Percentiles rank a stretch among this genome's conserved stretches.
Evolutionary conservation across 2,113 vertebrate genomes (phyloP).

Genomic region (Syrmaticus mikado): DNA sequence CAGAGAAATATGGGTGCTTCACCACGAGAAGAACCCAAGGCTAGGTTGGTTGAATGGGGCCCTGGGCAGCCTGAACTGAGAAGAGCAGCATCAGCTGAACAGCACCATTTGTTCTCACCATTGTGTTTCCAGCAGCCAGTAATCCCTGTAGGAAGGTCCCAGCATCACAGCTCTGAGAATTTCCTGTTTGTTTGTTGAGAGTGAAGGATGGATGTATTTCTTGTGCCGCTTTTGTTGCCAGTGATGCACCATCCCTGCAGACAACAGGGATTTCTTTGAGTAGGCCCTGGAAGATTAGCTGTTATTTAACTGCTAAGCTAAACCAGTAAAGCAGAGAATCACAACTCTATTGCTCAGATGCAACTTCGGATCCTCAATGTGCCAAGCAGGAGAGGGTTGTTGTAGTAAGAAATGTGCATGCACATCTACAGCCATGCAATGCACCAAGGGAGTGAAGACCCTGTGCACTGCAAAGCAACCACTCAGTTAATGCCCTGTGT

Average conservation of each 20-base stretch:
- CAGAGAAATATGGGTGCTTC: too few species aligned
- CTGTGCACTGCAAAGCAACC: not conserved
- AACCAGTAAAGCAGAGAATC: constrained; percentile 70
- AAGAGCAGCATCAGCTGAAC: not conserved
- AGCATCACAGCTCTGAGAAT: rapidly evolving
- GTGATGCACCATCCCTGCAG: constrained; percentile 39
- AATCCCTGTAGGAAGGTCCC: not conserved
- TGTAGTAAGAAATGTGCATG: not conserved
- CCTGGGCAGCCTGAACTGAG: not conserved
- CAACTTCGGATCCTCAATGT: constrained; percentile 13
- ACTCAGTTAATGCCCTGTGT: not conserved
- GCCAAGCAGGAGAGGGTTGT: constrained; percentile 29
- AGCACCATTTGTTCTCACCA: rapidly evolving
- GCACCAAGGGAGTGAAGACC: not conserved
- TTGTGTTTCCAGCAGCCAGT: not conserved
- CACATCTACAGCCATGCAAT: not conserved
- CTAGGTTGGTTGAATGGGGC: too few species aligned
- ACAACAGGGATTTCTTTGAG: constrained; percentile 69
- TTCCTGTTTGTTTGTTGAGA: not conserved
- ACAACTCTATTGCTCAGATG: not conserved
- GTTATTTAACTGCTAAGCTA: constrained; percentile 72
- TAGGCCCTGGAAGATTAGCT: constrained; percentile 72
- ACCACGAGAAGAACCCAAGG: too few species aligned
- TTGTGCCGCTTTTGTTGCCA: constrained; percentile 51
- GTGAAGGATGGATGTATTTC: constrained; percentile 45